Base-by-base conservation (phyloP, 2,888 invertebrate genomes). In the Hydroisotoma schaefferi region DNA sequence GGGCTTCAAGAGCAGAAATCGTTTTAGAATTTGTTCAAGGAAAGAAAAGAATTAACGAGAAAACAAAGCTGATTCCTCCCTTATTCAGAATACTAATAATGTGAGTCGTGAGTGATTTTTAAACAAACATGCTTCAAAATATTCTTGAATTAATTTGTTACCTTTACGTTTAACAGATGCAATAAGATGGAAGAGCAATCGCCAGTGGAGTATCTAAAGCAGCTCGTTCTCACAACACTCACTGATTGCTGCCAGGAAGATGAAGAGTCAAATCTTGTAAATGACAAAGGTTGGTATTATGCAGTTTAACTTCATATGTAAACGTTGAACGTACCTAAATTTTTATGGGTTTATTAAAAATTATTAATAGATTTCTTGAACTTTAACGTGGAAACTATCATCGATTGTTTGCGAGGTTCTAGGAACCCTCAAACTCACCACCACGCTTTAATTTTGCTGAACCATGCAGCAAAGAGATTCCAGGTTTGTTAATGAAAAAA, bases 351-450 rank as follows among this genome's bases (percentile, higher is more conserved):
- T 33, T 48, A 47, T 37, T 52, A 23, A 15, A 56, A 28, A 27
- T 49, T 33, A 20, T 49, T 48, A 6, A 33, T 51, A 61, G 68
- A 67, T 43, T 65, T 64, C 59, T 62, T 61, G 8, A 59, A 67
- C 23, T 78, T 82, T 59, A 85, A 88, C 67, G 85, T 92, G 38
- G 90, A 90, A 71, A 74, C 87, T 27, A 82, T 92, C 2, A 91
- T 97, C 0, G 88, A 91, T 72, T 94, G 93, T 73, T 87, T 98
- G 55, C 82, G 95, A 68, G 86, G 87, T 2, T 92, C 94, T 0
- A 87, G 88, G 74, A 94, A 94, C 77, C 94, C 94, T 0, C 94
- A 95, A 78, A 94, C 95, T 0, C 95, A 98, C 75, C 90, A 95
- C 73, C 92, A 94, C 73, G 93, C 95, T 0, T 79, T 98, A 56